Evolutionary conservation across 2,113 vertebrate species (phyloP), one percentile per base, ranked within the genome.

Genomic region (Podarcis muralis): DNA sequence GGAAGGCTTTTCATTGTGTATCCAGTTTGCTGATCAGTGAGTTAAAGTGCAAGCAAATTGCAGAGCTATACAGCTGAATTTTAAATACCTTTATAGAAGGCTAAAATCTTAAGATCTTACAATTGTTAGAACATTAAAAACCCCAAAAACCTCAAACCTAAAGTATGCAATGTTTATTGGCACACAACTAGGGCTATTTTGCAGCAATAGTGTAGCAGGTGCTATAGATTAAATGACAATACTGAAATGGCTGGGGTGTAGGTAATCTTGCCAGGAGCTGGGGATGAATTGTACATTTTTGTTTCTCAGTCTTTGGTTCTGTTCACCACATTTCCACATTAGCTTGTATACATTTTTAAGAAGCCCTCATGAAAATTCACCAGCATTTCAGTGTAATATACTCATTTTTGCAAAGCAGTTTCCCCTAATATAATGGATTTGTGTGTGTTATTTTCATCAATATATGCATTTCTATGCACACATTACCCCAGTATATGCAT

Each of bases 1-100:
- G 25, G 9, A n/a, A 69, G 6, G 30, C 0, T 1, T 6, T 71
- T 23, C 35, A 23, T 78, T 74, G 0, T n/a, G 35, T 7, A 85
- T 48, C 13, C 78, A 68, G 0, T 9, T 6, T 82, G 1, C 6
- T 74, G 79, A 90, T 87, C 2, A 2, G 5, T 25, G 30, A 27
- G 0, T 1, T 32, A 4, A 65, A 57, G 4, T 81, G 75, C 79
- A 90, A 83, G 0, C 1, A 86, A 83, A 12, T 13, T 18, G 75
- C 22, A 81, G 12, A 91, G 6, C 0, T 32, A 0, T 23, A 75
- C 53, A 43, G 78, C 83, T 84, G 48, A 16, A 53, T 79, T 77
- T 57, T n/a, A 16, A 76, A 80, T n/a, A 27, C 77, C 48, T 80
- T 80, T 15, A 27, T 15, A 57, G 48, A 53, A 53, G 16, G 16